Base-by-base conservation (phyloP, 2,888 invertebrate genomes). In the Clanis bilineata region DNA sequence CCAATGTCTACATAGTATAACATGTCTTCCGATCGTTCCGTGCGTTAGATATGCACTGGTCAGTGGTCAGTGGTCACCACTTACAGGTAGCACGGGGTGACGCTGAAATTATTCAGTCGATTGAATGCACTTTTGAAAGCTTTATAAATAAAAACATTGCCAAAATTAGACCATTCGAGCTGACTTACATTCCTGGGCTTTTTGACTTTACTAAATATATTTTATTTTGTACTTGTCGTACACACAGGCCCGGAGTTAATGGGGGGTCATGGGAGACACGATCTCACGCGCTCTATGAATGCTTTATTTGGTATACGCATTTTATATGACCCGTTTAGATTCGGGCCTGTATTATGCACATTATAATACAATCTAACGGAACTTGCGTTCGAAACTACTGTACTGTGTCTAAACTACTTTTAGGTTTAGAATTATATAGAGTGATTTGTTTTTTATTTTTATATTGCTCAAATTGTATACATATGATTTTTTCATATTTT, bases 401-500 rank as follows among this genome's bases (percentile, higher is more conserved):
- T n/a, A n/a, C n/a, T 23, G 23, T 47, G 3, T 47, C 23, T 45
- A 36, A 36, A 44, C 57, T 45, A 38, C 9, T 25, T 10, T 23
- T 51, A 58, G 51, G 25, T 38, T 58, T 38, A 38, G 9, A 38
- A 39, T 32, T 38, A 44, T 45, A 45, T 83, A 81, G 83, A 85
- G 89, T 86, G 87, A 86, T 87, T 89, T 80, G 80, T 89, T 89
- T 85, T 87, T 89, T 90, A 85, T 88, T 89, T 91, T 91, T 90
- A 83, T 90, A 90, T 91, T 90, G 90, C 90, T 90, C 90, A 91
- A 91, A 83, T 76, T 84, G 82, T 89, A 85, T 84, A 82, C 51
- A 83, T 82, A 80, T 78, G 79, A 72, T 57, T 57, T 43, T 54
- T 55, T 55, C 15, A 78, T 80, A 70, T 78, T 80, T 82, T 74